Evolutionary conservation across 2,888 invertebrate species (phyloP), one percentile per base, ranked within the genome.

Genomic region (Drosophila kokeensis): DNA sequence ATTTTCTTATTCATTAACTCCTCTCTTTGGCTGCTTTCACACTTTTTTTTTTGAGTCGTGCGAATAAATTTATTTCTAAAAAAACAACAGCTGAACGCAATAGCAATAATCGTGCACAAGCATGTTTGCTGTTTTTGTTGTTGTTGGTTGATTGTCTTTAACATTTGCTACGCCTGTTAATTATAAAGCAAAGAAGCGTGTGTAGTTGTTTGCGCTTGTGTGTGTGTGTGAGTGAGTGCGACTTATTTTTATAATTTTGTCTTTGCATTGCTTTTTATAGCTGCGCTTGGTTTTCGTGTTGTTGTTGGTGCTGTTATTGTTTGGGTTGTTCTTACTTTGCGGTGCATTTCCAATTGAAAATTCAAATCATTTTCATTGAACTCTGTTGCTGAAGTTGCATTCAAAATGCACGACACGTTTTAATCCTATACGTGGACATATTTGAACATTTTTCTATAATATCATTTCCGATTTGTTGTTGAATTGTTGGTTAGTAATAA

Each of bases 211-310:
- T 27, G 24, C 45, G 24, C 45, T 15, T 13, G 48, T 53, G 27
- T 49, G 52, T 69, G 21, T 36, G 50, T 55, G 5, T 65, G 54
- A 54, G 30, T 45, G 65, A 60, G 70, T 68, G 52, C 50, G 64
- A 70, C 79, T 73, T 83, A 81, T 88, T 77, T 83, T 73, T 83
- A 87, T 74, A 76, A 78, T 65, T 82, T 79, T 82, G 73, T 85
- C 70, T 84, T 81, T 81, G 76, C 66, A 48, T 79, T 70, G 70
- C 76, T 84, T 82, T 82, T 82, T 74, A 82, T 87, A 85, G 72
- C 67, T 53, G 45, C 58, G 68, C 69, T 67, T 69, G 65, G 65
- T 79, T 69, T 7, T 45, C 7, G 59, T 69, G 60, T 69, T 74
- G 69, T 70, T 69, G 76, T 65, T 66, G 48, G 70, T 59, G 53